These are phyloP conservation scores for Pasiphila rectangulata DNA, from an alignment of 2,888 invertebrate species.

Conservation along the genomic window DNA sequence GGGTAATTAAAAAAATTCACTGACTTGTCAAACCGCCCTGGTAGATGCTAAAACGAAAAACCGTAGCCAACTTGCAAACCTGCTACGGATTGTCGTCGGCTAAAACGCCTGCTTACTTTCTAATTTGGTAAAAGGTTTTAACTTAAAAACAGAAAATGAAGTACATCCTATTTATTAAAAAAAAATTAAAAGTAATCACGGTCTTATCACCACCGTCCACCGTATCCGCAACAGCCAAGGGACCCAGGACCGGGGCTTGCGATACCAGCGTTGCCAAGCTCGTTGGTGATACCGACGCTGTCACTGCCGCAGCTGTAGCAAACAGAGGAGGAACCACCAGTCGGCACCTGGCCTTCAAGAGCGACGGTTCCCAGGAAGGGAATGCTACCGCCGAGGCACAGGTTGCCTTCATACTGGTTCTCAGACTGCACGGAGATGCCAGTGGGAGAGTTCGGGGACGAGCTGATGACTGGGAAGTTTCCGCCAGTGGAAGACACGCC, in stretches of 20 bases:
- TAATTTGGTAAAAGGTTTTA: too few species aligned
- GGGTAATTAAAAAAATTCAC: too few species aligned
- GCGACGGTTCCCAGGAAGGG: slow-evolving; percentile 26
- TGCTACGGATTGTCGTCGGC: too few species aligned
- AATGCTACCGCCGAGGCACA: slow-evolving; percentile 21
- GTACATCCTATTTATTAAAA: background rate
- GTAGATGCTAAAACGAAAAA: too few species aligned
- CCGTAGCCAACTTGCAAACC: too few species aligned
- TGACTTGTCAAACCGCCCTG: too few species aligned
- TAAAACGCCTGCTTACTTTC: too few species aligned
- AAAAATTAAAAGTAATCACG: background rate
- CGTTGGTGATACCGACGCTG: slow-evolving; percentile 13
- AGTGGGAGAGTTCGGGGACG: slow-evolving; percentile 18
- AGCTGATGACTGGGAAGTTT: slow-evolving; percentile 15
- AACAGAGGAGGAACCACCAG: slow-evolving; percentile 20
- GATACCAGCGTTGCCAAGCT: slow-evolving; percentile 11
- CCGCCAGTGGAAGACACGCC: slow-evolving; percentile 14
- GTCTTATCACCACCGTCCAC: background rate
- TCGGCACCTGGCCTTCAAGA: slow-evolving; percentile 24
- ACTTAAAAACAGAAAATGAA: background rate
- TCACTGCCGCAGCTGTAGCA: slow-evolving; percentile 24
- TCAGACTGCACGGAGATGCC: slow-evolving; percentile 25
- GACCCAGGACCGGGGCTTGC: slow-evolving; percentile 7
- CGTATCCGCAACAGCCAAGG: background rate
- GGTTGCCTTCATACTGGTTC: slow-evolving; percentile 24